These are phyloP conservation scores for Acronicta aceris DNA, from an alignment of 2,888 invertebrate species.

Conservation along the genomic window DNA sequence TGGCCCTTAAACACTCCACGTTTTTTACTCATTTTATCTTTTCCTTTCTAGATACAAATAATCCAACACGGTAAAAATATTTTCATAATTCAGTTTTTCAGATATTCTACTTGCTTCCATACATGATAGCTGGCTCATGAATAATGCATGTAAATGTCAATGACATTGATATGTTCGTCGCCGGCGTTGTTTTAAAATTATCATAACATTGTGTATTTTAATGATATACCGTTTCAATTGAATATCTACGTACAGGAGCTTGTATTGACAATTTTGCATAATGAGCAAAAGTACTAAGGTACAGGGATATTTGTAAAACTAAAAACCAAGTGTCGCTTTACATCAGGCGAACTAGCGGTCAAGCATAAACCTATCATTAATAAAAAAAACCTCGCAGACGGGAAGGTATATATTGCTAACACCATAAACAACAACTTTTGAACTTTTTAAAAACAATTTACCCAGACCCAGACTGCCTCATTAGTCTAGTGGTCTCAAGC, in stretches of 20 bases:
- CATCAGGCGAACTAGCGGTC: no score
- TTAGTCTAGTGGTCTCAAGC: no score
- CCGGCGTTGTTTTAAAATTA: slow-evolving; percentile 48
- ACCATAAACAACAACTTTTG: no score
- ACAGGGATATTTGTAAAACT: no score
- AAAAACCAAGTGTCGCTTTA: no score
- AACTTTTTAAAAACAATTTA: no score
- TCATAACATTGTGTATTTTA: slow-evolving; percentile 49
- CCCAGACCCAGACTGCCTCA: no score
- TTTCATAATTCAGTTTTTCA: slow-evolving; percentile 16
- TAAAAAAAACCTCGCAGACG: no score
- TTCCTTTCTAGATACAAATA: background rate
- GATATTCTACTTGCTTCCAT: slow-evolving; percentile 11
- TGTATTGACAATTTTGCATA: slow-evolving; percentile 1
- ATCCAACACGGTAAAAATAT: slow-evolving; percentile 1
- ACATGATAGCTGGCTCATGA: slow-evolving; percentile 44
- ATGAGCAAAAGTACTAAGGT: background rate
- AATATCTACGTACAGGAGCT: slow-evolving; percentile 16
- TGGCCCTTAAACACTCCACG: no score
- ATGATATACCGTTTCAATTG: slow-evolving; percentile 50
- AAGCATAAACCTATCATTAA: no score
- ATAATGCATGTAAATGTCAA: slow-evolving; percentile 54
- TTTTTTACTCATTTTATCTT: no score
- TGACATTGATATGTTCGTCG: slow-evolving; percentile 47
- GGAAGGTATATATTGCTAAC: no score